A percentile compares a stretch with the other conserved stretches of the same genome.
phyloP scores from a whole-genome alignment of 64 coral and sea anemone species.

The Actinia equina region DNA sequence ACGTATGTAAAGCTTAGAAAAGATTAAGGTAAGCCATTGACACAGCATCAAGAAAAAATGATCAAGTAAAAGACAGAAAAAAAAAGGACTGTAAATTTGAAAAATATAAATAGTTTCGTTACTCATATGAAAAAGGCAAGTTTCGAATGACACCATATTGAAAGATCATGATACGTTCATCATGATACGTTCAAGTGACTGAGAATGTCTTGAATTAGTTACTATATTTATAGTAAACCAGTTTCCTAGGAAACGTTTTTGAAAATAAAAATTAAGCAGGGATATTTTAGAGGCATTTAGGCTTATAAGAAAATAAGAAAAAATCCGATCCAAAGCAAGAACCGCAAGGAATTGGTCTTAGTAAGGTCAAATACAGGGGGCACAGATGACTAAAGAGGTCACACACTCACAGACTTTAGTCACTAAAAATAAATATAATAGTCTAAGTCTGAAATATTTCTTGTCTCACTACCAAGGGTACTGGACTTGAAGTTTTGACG shows the following conservation, averaged over 20 bases:
- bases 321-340: no score
- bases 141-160: background rate
- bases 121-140: background rate
- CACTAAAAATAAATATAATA: no score
- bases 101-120: background rate
- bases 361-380: background rate
- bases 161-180: background rate
- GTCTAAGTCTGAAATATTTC: background rate
- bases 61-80: background rate
- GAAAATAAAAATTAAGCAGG: no score
- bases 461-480: background rate
- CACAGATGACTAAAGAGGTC: conserved; percentile 3
- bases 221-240: no score
- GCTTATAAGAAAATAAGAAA: no score
- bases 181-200: background rate
- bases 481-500: background rate
- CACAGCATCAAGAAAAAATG: background rate
- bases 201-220: no score
- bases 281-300: no score
- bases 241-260: no score
- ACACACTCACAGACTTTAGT: background rate
- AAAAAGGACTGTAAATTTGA: background rate
- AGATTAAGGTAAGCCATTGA: no score
- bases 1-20: no score
- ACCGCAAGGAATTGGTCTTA: no score